Evolutionary conservation across 2,888 invertebrate genomes (phyloP), one percentile per base, ranked within the genome.

Genomic region (Drosophila hawaiiensis): DNA sequence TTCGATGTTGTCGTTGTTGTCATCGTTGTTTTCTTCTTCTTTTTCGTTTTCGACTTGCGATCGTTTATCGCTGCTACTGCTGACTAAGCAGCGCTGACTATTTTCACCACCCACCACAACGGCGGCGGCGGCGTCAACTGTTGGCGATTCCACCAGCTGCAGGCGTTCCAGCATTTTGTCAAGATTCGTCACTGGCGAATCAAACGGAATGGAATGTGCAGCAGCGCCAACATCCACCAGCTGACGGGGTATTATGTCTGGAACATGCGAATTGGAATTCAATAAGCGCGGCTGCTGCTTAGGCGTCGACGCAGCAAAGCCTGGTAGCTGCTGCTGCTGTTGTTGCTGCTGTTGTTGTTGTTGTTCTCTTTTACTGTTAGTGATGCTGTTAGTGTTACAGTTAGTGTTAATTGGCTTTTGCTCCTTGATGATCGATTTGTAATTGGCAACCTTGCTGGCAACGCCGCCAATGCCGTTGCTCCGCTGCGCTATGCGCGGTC

Each of bases 401-500:
- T 29, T 29, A 28, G 4, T 37, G 19, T 16, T 49, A 19, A 4
- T 25, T 50, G 64, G 94, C 88, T 95, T 95, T 39, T 92, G 91
- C 63, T 95, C 95, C 74, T 95, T 95, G 53, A 95, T 95, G 67
- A 95, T 95, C 54, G 94, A 95, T 84, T 95, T 95, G 90, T 95
- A 95, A 53, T 94, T 95, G 22, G 95, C 95, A 7, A 95, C 95
- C 91, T 95, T 95, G 47, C 94, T 95, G 19, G 95, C 95, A 3
- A 95, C 95, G 49, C 95, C 95, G 28, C 93, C 93, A 16, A 86
- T 91, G 19, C 91, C 94, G 66, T 91, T 94, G 88, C 84, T 92
- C 84, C 89, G 94, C 86, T 75, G 93, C 72, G 88, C 68, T 6
- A 84, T 92, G n/a, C 95, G 93, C 70, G 93, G 72, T 10, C 92